Base-by-base conservation (phyloP, 2,888 invertebrate genomes). In the Nezara viridula region DNA sequence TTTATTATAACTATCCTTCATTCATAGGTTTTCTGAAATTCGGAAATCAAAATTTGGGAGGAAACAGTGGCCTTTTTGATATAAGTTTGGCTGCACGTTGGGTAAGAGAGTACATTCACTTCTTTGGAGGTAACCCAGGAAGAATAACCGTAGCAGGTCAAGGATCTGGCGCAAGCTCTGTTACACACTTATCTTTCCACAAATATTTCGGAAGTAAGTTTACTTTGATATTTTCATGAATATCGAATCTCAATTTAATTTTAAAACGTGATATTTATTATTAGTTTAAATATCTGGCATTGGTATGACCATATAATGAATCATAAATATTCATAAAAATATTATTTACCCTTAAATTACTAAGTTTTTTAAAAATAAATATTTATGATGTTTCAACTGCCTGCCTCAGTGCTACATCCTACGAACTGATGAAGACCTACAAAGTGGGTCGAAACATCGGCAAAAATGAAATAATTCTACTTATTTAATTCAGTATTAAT, bases 41-140 rank as follows among this genome's bases (percentile, higher is more conserved):
- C n/a, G 96, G 95, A 2, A 94, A 94, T 16, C 94, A 94, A 91
- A 95, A 96, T 91, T 94, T 96, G 77, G 95, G 96, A 49, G 97
- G 96, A 0, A 97, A 97, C 92, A 94, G 95, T 88, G 96, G 95
- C 0, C 93, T 97, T 90, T 96, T 96, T 92, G 97, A 97, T 92
- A 94, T 96, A 93, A 94, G 95, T 1, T 93, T 95, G 0, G 96
- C 96, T 0, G 93, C 96, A 90, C 94, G 95, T 90, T 97, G 96
- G 96, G 95, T 95, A 90, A 93, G 94, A 89, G 95, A 96, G 91
- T 96, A 97, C 92, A 96, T 97, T 55, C 94, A 95, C 89, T 96
- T 95, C 92, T 97, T 97, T 91, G 96, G 96, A 0, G 97, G 97
- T 7, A 95, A 97, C 92, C 95, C 96, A 0, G 94, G 95, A 40